Conservation (phyloP, 1,140 invertebrate genomes). For the Lasioglossum albipes region DNA sequence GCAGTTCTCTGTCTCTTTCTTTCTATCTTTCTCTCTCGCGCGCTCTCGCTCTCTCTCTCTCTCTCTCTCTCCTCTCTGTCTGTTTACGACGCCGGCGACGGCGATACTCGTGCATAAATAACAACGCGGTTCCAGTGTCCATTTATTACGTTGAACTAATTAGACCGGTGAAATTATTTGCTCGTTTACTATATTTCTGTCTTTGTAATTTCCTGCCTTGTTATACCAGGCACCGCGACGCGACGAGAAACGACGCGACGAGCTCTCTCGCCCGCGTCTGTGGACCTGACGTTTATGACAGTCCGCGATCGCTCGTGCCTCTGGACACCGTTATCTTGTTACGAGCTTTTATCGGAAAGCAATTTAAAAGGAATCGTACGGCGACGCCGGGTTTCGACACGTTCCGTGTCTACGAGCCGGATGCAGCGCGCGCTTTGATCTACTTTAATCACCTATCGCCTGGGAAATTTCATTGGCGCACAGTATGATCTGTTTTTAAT, state of each 20-base stretch:
- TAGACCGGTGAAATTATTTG: conserved; percentile 36
- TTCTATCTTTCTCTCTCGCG: not conserved
- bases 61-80: not conserved
- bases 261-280: not conserved
- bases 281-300: conserved; percentile 8
- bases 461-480: too few relatives aligned
- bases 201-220: conserved; percentile 41
- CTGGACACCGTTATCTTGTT: not conserved
- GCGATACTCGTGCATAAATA: conserved; percentile 34
- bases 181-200: conserved; percentile 30
- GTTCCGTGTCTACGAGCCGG: too few relatives aligned
- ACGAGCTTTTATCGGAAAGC: not conserved
- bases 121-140: conserved; percentile 27
- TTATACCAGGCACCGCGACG: conserved; percentile 30
- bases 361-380: not conserved
- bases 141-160: conserved; percentile 46
- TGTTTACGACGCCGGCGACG: conserved; percentile 35
- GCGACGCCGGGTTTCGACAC: too few relatives aligned
- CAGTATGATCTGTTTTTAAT: too few relatives aligned
- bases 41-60: too few relatives aligned
- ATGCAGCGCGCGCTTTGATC: too few relatives aligned
- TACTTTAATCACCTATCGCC: too few relatives aligned
- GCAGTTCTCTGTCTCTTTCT: not conserved
- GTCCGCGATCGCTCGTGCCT: not conserved
- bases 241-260: not conserved